phyloP scores from a whole-genome alignment of 2,888 invertebrate species.

The Athalia cordata region DNA sequence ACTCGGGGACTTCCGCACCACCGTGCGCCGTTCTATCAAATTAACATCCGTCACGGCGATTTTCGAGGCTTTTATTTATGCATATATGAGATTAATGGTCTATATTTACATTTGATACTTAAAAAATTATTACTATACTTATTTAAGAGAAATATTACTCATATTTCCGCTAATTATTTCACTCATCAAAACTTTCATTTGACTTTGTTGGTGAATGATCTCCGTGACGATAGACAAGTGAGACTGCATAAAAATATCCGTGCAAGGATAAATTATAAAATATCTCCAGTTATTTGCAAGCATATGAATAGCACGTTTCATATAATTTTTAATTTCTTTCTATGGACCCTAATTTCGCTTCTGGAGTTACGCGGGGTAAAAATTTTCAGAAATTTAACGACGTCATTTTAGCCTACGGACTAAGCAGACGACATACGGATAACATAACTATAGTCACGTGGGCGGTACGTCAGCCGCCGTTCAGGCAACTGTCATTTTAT shows the following conservation, averaged over 20 bases:
- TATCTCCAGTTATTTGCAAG: neutral
- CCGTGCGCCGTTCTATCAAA: conserved; percentile 62
- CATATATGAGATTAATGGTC: neutral
- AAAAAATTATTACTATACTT: neutral
- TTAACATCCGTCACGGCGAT: conserved; percentile 63
- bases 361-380: neutral
- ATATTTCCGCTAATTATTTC: conserved; percentile 22
- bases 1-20: conserved; percentile 69
- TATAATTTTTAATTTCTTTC: neutral
- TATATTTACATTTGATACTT: conserved; percentile 6
- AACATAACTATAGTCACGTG: conserved; percentile 57
- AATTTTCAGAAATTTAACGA: neutral
- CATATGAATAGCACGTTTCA: neutral
- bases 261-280: neutral
- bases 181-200: conserved; percentile 48
- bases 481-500: conserved; percentile 68
- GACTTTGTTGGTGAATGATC: conserved; percentile 55
- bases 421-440: conserved; percentile 46
- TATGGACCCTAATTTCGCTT: neutral
- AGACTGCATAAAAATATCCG: conserved; percentile 44
- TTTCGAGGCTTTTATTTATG: conserved; percentile 45
- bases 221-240: conserved; percentile 60
- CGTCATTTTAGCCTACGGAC: conserved; percentile 9
- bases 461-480: conserved; percentile 59
- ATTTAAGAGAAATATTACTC: neutral